Percentiles rank a stretch among this genome's conserved stretches.
phyloP scores from a whole-genome alignment of 64 coral and sea anemone species.

The Porites australiensis region DNA sequence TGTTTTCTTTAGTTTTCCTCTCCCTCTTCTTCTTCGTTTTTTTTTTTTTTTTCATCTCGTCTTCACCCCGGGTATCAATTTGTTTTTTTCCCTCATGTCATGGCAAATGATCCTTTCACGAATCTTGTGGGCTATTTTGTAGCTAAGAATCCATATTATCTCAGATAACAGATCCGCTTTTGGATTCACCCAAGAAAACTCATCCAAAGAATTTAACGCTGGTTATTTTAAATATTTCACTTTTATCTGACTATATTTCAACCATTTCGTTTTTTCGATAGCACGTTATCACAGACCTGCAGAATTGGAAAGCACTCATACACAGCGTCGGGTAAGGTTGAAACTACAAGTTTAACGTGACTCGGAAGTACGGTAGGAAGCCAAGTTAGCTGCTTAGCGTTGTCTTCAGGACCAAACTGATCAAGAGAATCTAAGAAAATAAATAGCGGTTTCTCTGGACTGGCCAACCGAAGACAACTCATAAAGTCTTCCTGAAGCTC shows the following conservation, averaged over 20 bases:
- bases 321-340: conserved; percentile 72
- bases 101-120: not conserved
- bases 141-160: too few species aligned
- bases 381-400: conserved; percentile 81
- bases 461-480: conserved; percentile 71
- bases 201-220: too few species aligned
- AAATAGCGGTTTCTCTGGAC: conserved; percentile 67
- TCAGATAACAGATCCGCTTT: too few species aligned
- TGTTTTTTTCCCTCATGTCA: not conserved
- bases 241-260: too few species aligned
- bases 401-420: conserved; percentile 88
- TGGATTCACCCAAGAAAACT: too few species aligned
- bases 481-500: conserved; percentile 80
- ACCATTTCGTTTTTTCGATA: too few species aligned
- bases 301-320: conserved; percentile 89
- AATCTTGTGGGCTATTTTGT: too few species aligned
- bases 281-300: conserved; percentile 37
- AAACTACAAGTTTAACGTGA: conserved; percentile 79
- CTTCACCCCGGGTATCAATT: too few species aligned
- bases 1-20: too few species aligned
- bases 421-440: conserved; percentile 86
- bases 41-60: too few species aligned
- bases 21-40: too few species aligned
- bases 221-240: too few species aligned
- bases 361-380: conserved; percentile 78